Percentiles rank a stretch among this genome's conserved stretches.
These are phyloP conservation scores for Daboia siamensis DNA, from an alignment of 2,113 vertebrate genomes.

Conservation along the genomic window DNA sequence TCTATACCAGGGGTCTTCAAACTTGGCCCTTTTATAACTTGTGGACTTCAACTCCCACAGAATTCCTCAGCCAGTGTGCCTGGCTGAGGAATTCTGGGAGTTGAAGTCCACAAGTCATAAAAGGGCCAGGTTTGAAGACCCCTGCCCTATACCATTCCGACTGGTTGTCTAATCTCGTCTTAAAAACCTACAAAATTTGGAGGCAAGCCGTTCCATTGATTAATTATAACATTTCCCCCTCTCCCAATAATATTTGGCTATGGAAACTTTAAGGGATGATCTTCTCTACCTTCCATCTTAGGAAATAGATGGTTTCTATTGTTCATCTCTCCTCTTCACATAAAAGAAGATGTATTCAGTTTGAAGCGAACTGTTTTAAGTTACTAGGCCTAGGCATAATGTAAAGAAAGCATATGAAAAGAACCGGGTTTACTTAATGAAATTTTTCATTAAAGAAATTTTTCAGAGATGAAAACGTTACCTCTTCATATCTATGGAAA, in stretches of 20 bases:
- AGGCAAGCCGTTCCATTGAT: background rate
- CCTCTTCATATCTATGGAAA: background rate
- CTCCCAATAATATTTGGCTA: background rate
- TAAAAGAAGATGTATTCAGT: background rate
- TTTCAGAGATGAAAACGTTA: background rate
- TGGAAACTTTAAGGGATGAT: background rate
- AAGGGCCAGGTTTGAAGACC: too few relatives aligned
- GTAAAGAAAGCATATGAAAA: background rate
- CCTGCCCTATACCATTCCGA: background rate
- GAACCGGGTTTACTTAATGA: background rate
- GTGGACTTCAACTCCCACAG: too few relatives aligned
- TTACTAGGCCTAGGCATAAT: background rate
- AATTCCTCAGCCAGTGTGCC: too few relatives aligned
- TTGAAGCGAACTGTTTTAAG: background rate
- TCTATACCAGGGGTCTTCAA: too few relatives aligned
- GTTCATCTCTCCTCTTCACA: background rate
- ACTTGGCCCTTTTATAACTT: too few relatives aligned
- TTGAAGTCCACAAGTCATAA: too few relatives aligned
- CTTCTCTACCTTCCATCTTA: background rate
- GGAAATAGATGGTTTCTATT: background rate
- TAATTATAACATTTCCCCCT: background rate
- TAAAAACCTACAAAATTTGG: background rate
- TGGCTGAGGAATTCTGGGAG: too few relatives aligned
- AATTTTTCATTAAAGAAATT: background rate
- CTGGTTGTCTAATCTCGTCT: background rate